Percentiles rank a stretch among this genome's conserved stretches.
These are phyloP conservation scores for Petromus typicus DNA, from an alignment of 2,113 vertebrate genomes.

Conservation along the genomic window DNA sequence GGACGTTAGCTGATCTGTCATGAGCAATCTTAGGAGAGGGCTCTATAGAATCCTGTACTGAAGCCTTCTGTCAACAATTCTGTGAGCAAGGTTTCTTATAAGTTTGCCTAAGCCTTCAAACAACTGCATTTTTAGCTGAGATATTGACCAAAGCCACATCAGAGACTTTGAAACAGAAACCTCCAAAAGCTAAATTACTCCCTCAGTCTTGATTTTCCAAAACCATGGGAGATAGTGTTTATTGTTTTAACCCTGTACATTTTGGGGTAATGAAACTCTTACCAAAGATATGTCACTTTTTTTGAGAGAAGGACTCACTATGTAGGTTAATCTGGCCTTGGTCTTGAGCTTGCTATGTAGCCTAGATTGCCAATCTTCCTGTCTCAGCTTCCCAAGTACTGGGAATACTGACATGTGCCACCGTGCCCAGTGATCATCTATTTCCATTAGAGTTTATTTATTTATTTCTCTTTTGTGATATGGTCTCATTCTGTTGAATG, in stretches of 20 bases:
- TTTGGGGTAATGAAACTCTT: background rate
- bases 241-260: background rate
- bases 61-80: background rate
- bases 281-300: background rate
- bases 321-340: too few species aligned
- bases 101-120: background rate
- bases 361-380: background rate
- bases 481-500: background rate
- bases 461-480: background rate
- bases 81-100: background rate
- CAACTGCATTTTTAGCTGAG: background rate
- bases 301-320: background rate
- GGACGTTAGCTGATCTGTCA: background rate
- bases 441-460: background rate
- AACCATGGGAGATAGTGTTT: background rate
- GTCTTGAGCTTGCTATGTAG: background rate
- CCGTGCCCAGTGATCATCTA: background rate
- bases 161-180: background rate
- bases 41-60: background rate
- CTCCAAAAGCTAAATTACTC: background rate
- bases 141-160: background rate
- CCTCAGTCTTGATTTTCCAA: background rate
- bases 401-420: background rate
- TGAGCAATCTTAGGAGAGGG: background rate
- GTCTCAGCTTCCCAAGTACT: background rate